phyloP scores from a whole-genome alignment of 2,888 invertebrate genomes.

The Orthosia incerta region DNA sequence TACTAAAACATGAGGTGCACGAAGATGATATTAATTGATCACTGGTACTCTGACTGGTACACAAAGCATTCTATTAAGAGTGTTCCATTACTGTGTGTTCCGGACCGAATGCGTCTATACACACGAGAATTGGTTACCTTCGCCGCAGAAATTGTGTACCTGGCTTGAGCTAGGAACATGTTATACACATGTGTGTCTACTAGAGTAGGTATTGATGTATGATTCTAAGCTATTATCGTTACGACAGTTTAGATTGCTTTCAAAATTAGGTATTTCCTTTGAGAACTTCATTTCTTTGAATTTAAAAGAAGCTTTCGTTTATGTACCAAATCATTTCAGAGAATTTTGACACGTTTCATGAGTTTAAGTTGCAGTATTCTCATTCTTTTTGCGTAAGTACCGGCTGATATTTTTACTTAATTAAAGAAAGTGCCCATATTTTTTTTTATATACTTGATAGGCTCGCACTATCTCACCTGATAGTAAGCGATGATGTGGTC shows the following conservation, averaged over 20 bases:
- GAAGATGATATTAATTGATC: constrained; percentile 62
- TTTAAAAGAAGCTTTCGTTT: no score
- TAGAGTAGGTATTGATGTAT: not conserved
- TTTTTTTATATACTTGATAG: no score
- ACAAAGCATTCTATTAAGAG: constrained; percentile 64
- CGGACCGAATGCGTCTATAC: constrained; percentile 34
- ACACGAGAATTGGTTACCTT: constrained; percentile 47
- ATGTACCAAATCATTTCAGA: no score
- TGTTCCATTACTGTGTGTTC: constrained; percentile 58
- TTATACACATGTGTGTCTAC: not conserved
- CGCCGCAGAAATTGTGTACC: constrained; percentile 45
- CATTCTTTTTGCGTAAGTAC: no score
- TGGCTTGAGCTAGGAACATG: constrained; percentile 10
- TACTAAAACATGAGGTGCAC: constrained; percentile 30
- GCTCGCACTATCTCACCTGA: no score
- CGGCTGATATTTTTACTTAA: no score
- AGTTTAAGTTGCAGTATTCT: no score
- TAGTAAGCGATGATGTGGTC: no score
- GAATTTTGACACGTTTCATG: no score
- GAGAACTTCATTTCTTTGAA: no score
- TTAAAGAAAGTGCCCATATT: no score
- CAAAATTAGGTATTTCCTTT: not conserved
- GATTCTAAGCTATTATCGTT: not conserved
- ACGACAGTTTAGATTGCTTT: constrained; percentile 5
- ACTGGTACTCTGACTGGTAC: constrained; percentile 32